phyloP scores from a whole-genome alignment of 2,113 vertebrate genomes.

The Gasterosteus aculeatus region DNA sequence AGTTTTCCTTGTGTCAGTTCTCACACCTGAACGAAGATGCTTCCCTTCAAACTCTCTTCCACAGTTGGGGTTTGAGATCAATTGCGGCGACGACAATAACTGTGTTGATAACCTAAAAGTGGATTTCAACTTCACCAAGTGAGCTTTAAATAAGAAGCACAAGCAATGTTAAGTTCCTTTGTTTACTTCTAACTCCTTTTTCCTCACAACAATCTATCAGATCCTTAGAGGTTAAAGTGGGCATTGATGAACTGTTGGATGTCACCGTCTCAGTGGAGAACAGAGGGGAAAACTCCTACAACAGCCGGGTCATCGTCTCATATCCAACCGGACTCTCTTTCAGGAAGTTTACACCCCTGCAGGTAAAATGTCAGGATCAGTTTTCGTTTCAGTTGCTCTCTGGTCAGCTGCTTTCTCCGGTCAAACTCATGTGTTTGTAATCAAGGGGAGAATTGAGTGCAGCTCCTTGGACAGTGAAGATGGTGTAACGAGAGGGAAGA shows the following conservation, averaged over 20 bases:
- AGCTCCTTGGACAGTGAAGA: slow-evolving; percentile 65
- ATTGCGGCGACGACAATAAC: slow-evolving; percentile 82
- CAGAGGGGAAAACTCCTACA: slow-evolving; percentile 84
- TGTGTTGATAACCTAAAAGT: slow-evolving; percentile 84
- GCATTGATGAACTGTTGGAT: slow-evolving; percentile 78
- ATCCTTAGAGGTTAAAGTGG: slow-evolving; percentile 73
- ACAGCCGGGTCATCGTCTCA: slow-evolving; percentile 73
- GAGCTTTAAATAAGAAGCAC: neutral
- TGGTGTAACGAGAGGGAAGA: slow-evolving; percentile 41
- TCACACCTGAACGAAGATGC: neutral
- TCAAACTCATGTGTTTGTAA: neutral
- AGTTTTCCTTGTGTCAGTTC: neutral
- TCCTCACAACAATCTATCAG: slow-evolving; percentile 40
- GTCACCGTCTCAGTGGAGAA: slow-evolving; percentile 81
- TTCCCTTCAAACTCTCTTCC: neutral
- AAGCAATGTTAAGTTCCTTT: too few relatives aligned
- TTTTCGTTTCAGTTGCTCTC: neutral
- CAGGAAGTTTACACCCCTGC: slow-evolving; percentile 63
- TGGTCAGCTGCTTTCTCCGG: neutral
- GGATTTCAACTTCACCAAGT: slow-evolving; percentile 83
- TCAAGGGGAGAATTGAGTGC: slow-evolving; percentile 79
- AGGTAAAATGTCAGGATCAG: slow-evolving; percentile 61
- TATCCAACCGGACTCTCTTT: slow-evolving; percentile 84
- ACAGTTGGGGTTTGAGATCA: slow-evolving; percentile 87
- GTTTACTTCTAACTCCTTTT: neutral